These are phyloP conservation scores for Drosophila mettleri DNA, from an alignment of 2,888 invertebrate species.

Conservation along the genomic window DNA sequence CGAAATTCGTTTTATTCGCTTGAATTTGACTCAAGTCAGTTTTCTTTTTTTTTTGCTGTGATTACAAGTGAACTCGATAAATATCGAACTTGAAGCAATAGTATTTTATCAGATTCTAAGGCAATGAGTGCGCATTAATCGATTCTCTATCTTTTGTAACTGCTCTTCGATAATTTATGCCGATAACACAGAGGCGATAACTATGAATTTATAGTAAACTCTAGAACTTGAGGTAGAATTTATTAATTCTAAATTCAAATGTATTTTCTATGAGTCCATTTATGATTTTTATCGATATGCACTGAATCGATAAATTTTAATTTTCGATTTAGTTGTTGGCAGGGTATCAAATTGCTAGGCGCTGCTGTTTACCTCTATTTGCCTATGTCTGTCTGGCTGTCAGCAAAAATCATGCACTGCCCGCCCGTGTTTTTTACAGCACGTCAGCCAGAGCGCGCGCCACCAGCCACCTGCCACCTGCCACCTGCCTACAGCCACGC, in stretches of 20 bases:
- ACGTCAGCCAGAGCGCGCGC: constrained; percentile 8
- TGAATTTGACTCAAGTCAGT: no score
- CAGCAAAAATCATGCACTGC: constrained; percentile 12
- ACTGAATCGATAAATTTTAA: neutral
- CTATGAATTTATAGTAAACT: neutral
- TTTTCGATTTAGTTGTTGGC: neutral
- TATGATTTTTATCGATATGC: neutral
- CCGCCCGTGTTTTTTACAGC: constrained; percentile 6
- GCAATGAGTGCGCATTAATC: no score
- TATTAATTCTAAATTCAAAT: neutral
- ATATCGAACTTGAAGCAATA: no score
- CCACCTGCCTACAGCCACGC: neutral
- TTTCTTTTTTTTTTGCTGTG: no score
- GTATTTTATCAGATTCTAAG: no score
- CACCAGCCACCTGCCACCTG: neutral
- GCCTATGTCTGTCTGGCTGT: constrained; percentile 19
- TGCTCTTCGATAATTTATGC: no score
- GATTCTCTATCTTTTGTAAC: neutral
- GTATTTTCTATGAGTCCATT: neutral
- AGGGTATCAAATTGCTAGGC: neutral
- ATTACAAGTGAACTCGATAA: no score
- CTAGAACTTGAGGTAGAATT: no score
- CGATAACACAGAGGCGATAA: neutral
- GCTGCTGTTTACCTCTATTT: neutral
- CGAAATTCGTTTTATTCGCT: no score